Conservation (phyloP, 2,888 invertebrate genomes). For the Netelia melanura region DNA sequence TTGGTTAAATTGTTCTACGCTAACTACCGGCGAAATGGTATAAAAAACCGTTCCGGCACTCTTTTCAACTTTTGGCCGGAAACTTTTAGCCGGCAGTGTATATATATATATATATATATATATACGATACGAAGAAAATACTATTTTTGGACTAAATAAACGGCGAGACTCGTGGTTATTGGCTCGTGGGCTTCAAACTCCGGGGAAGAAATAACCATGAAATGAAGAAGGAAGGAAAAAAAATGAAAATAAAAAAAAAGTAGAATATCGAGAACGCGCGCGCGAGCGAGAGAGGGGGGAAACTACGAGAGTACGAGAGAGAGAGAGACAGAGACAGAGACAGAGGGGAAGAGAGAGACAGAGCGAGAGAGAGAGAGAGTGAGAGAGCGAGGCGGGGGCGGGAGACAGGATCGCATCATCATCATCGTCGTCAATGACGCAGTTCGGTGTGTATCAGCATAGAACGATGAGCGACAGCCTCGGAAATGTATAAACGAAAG, state of each 20-base stretch:
- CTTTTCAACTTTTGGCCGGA: too few relatives aligned
- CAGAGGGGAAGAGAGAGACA: neutral
- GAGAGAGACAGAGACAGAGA: neutral
- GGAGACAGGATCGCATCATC: neutral
- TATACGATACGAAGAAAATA: neutral
- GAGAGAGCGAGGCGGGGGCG: neutral
- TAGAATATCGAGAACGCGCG: neutral
- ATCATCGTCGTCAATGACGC: constrained; percentile 19
- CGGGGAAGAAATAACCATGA: constrained; percentile 1
- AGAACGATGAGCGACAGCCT: constrained; percentile 33
- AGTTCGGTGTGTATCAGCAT: neutral
- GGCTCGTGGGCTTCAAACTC: neutral
- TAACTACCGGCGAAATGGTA: too few relatives aligned
- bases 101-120: neutral
- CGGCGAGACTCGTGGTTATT: constrained; percentile 1
- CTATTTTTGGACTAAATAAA: constrained; percentile 51
- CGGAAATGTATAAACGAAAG: constrained; percentile 25
- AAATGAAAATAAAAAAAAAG: neutral
- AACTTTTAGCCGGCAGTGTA: too few relatives aligned
- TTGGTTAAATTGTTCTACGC: too few relatives aligned
- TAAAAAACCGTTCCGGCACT: too few relatives aligned
- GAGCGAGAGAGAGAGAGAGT: neutral
- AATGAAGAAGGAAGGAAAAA: neutral
- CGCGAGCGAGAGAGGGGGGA: neutral
- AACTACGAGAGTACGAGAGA: neutral